Evolutionary conservation across 2,888 invertebrate genomes (phyloP), one percentile per base, ranked within the genome.

Genomic region (Watsonalla binaria): DNA sequence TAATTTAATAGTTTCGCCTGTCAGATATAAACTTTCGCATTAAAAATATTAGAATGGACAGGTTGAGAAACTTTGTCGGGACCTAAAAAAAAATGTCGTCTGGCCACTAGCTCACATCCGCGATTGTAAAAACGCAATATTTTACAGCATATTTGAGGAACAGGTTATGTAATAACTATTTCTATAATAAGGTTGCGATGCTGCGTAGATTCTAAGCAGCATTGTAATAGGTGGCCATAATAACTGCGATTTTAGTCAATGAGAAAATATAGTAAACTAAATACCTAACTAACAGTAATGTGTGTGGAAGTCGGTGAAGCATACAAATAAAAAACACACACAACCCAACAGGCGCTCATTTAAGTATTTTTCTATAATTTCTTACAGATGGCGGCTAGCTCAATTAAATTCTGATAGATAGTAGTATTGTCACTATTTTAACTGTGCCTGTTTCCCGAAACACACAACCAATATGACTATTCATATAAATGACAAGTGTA

Each of bases 61-160:
- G 9, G 2, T 42, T 42, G 42, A 42, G 42, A 42, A 11, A 5
- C 42, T 5, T 11, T 11, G 42, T 6, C 42, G 57, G 49, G 47
- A 61, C 57, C 57, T 66, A 65, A 72, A 61, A 67, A n/a, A 61
- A 62, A 64, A 63, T 69, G 73, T 71, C 76, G 71, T 67, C 68
- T 67, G 64, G 57, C 60, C 51, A 51, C 60, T 71, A 70, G 67
- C 67, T 71, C 73, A 76, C 58, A 62, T 65, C 56, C 59, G 56
- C 51, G 50, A 55, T 58, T 62, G 54, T 54, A 71, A 70, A 63
- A 62, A 63, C 65, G 61, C 61, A 61, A 65, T 71, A 65, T 65
- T 60, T 68, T 62, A 63, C 45, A 55, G 64, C 59, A 53, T 74
- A 72, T 72, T 73, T 69, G 64, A 61, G 62, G 54, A 68, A 66